Evolutionary conservation across 92 coral and sea anemone species (phyloP).

Genomic region (Diadumene lineata): DNA sequence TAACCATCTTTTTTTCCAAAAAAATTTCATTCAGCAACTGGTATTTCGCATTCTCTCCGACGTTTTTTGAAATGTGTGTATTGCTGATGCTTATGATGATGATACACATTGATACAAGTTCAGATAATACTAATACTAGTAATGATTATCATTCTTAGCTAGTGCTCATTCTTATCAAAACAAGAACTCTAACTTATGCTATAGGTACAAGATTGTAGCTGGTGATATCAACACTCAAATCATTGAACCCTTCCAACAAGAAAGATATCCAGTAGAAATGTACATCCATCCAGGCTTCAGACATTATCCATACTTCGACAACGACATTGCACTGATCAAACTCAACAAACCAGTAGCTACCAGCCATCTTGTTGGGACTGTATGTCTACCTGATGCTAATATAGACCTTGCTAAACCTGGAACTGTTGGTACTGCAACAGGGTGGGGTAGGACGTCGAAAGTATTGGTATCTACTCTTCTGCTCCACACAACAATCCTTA

Average conservation of each 20-base stretch:
- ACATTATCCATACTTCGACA: not conserved
- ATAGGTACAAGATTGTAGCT: constrained; percentile 29
- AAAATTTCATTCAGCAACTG: no score
- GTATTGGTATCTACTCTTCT: constrained; percentile 37
- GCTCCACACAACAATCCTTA: constrained; percentile 37
- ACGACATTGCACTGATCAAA: constrained; percentile 66
- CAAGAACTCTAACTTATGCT: not conserved
- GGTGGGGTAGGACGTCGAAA: constrained; percentile 67
- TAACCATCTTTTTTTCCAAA: no score
- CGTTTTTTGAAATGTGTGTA: no score
- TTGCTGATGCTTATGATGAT: no score
- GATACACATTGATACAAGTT: no score
- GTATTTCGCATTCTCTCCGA: no score
- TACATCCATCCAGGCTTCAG: constrained; percentile 44
- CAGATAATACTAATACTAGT: no score
- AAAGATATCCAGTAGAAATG: not conserved
- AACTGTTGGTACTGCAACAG: constrained; percentile 40
- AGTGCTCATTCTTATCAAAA: no score
- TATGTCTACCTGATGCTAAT: constrained; percentile 53
- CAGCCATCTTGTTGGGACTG: constrained; percentile 37
- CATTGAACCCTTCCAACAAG: constrained; percentile 26
- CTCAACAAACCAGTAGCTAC: constrained; percentile 28
- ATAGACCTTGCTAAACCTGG: constrained; percentile 24
- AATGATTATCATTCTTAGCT: no score
- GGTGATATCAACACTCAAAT: constrained; percentile 39